phyloP scores from a whole-genome alignment of 2,888 invertebrate species.

The Scrobipalpa atriplicella region DNA sequence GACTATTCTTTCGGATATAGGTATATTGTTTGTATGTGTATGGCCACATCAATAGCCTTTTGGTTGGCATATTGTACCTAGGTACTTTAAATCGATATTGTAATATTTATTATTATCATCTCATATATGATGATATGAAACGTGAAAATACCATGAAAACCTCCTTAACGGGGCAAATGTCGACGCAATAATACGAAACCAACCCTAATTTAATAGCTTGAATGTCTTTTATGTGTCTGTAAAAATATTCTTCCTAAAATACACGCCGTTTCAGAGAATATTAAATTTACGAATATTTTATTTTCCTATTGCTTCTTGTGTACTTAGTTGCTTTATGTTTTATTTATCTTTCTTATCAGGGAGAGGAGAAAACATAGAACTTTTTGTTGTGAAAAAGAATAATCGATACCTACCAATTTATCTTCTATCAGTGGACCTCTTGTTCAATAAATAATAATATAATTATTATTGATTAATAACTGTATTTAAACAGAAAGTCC shows the following conservation, averaged over 20 bases:
- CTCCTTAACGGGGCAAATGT: conserved; percentile 40
- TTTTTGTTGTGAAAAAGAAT: conserved; percentile 30
- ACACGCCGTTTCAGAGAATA: conserved; percentile 36
- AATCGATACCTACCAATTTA: neutral
- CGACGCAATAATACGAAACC: conserved; percentile 41
- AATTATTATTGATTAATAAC: too few relatives aligned
- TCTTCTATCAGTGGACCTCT: too few relatives aligned
- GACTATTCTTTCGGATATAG: too few relatives aligned
- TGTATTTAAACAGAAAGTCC: neutral
- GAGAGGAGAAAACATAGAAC: conserved; percentile 33
- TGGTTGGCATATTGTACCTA: too few relatives aligned
- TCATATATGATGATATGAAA: conserved; percentile 27
- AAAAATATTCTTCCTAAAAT: conserved; percentile 35
- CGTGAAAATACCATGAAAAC: conserved; percentile 37
- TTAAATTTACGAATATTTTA: neutral
- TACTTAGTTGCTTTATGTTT: neutral
- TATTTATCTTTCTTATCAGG: conserved; percentile 22
- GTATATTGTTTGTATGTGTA: too few relatives aligned
- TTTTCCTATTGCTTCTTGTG: neutral
- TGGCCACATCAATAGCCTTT: too few relatives aligned
- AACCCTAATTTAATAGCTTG: conserved; percentile 40
- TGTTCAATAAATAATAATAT: neutral
- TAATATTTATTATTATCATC: too few relatives aligned
- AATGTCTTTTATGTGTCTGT: conserved; percentile 36
- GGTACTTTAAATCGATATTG: neutral